A percentile compares a stretch with the other conserved stretches of the same genome.
These are phyloP conservation scores for Tympanuchus pallidicinctus DNA, from an alignment of 2,113 vertebrate species.

Conservation along the genomic window DNA sequence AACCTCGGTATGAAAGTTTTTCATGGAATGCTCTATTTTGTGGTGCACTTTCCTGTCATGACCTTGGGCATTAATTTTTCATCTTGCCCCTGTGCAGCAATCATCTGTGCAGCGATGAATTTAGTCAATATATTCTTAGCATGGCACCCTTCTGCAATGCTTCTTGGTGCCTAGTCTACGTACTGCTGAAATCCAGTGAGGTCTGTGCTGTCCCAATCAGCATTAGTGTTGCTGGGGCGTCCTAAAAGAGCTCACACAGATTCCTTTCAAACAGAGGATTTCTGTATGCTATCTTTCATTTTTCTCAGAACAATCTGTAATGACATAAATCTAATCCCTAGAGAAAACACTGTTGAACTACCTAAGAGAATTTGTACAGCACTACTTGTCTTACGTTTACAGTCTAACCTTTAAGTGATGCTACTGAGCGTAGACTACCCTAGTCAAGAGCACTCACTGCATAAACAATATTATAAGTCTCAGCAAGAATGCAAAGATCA, in stretches of 20 bases:
- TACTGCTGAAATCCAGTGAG: background rate
- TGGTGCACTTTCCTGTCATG: background rate
- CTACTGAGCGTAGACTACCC: background rate
- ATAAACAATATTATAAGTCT: fast-evolving
- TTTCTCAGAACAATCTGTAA: background rate
- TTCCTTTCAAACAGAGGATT: background rate
- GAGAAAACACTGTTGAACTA: background rate
- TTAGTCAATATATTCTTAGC: background rate
- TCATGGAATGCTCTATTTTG: background rate
- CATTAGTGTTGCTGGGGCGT: background rate
- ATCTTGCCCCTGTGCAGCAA: background rate
- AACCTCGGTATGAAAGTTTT: background rate
- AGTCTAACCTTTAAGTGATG: background rate
- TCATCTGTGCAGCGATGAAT: background rate
- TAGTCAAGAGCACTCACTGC: background rate
- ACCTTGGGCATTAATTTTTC: slow-evolving; percentile 37
- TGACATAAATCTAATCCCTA: background rate
- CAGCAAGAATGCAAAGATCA: background rate
- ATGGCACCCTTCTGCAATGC: background rate
- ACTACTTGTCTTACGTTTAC: background rate
- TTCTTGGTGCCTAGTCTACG: background rate
- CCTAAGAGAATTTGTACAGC: background rate
- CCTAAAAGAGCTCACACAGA: background rate
- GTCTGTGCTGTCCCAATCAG: background rate
- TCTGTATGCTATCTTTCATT: background rate